phyloP scores from a whole-genome alignment of 2,888 invertebrate genomes.

The Idaea aversata region DNA sequence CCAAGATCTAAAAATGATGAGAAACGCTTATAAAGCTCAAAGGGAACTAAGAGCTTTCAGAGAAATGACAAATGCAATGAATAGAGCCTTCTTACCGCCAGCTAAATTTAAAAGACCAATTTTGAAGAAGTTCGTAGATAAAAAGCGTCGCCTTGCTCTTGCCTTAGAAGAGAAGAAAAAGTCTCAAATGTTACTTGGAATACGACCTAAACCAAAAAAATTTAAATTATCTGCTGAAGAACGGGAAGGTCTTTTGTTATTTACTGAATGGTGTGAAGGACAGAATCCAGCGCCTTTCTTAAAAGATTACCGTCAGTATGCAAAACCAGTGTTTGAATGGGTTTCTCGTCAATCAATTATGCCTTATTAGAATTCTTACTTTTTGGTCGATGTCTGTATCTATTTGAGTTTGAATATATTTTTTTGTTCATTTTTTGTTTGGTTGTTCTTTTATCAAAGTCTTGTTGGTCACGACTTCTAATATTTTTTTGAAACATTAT shows the following conservation, averaged over 20 bases:
- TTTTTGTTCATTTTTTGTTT: neutral
- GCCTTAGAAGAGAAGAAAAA: constrained; percentile 48
- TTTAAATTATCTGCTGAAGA: constrained; percentile 61
- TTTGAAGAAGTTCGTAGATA: constrained; percentile 56
- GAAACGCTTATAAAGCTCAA: constrained; percentile 63
- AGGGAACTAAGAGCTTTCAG: constrained; percentile 64
- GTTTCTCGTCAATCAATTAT: constrained; percentile 38
- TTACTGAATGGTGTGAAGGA: constrained; percentile 73
- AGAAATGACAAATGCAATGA: constrained; percentile 72
- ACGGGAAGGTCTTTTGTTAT: constrained; percentile 55
- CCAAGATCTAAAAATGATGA: constrained; percentile 70
- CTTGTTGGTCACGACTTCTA: neutral
- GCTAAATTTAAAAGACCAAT: constrained; percentile 52
- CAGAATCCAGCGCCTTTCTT: constrained; percentile 60
- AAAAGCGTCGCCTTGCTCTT: constrained; percentile 52
- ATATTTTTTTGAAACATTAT: neutral
- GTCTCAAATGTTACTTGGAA: constrained; percentile 35
- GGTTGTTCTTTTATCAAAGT: neutral
- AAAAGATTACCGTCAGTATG: constrained; percentile 55
- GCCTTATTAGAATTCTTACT: constrained; percentile 18
- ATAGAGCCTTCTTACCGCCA: constrained; percentile 68
- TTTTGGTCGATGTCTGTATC: constrained; percentile 5
- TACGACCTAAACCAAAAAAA: constrained; percentile 41
- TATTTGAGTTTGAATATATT: neutral
- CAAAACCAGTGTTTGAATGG: constrained; percentile 58